Percentiles rank a stretch among this genome's conserved stretches.
Conservation (phyloP, 2,888 invertebrate species). For the Leuctra nigra region DNA sequence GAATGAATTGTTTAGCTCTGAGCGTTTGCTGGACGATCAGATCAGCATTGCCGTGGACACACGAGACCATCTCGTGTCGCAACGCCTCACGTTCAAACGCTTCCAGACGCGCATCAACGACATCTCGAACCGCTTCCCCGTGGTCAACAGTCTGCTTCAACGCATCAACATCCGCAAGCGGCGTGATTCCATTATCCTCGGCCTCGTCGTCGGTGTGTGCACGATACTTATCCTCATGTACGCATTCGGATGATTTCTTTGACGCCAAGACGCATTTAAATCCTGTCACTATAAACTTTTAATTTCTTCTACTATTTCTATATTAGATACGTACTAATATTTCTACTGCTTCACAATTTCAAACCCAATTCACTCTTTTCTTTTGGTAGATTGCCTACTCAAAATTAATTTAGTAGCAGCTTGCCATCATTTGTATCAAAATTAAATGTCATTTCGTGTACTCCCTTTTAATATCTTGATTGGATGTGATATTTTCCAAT, state of each 20-base stretch:
- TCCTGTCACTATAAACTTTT: too few relatives aligned
- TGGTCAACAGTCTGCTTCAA: conserved; percentile 80
- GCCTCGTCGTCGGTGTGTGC: conserved; percentile 79
- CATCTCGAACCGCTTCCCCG: conserved; percentile 83
- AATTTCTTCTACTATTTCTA: too few relatives aligned
- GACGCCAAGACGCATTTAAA: too few relatives aligned
- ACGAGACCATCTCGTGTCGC: conserved; percentile 83
- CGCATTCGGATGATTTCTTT: conserved; percentile 54
- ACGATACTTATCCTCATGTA: conserved; percentile 80
- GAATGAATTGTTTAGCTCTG: conserved; percentile 58
- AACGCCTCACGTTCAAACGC: conserved; percentile 81
- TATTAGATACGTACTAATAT: too few relatives aligned
- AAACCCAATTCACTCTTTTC: too few relatives aligned
- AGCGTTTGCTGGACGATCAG: conserved; percentile 90
- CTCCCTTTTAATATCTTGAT: too few relatives aligned
- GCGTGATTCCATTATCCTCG: conserved; percentile 89
- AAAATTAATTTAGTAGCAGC: too few relatives aligned
- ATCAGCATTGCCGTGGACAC: conserved; percentile 97
- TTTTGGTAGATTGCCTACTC: too few relatives aligned
- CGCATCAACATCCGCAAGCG: conserved; percentile 91
- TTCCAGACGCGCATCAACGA: conserved; percentile 91
- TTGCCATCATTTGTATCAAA: too few relatives aligned
- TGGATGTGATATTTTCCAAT: too few relatives aligned
- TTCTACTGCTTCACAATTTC: too few relatives aligned
- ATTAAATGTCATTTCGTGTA: too few relatives aligned